These are phyloP conservation scores for Thymelicus acteon DNA, from an alignment of 2,888 invertebrate species.

Conservation along the genomic window DNA sequence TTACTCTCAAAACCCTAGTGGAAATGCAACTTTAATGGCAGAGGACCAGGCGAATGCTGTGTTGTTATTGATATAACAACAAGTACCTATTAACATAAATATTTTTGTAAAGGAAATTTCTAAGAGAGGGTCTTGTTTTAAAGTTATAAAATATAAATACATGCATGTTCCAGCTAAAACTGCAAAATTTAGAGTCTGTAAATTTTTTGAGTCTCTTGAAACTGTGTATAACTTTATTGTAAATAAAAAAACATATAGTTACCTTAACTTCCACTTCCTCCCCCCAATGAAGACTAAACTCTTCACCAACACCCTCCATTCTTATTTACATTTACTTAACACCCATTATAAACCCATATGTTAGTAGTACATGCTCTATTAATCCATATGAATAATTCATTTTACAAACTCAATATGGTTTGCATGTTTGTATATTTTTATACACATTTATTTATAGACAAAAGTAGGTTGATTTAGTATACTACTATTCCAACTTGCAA, in stretches of 20 bases:
- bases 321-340: conserved; percentile 41
- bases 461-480: background rate
- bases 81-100: too few species aligned
- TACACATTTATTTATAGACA: background rate
- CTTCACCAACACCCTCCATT: conserved; percentile 68
- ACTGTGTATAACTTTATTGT: too few species aligned
- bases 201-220: too few species aligned
- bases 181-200: too few species aligned
- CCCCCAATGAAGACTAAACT: conserved; percentile 80
- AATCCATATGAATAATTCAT: conserved; percentile 15
- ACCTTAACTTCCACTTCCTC: conserved; percentile 76
- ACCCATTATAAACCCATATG: conserved; percentile 4
- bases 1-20: too few species aligned
- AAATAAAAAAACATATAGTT: conserved; percentile 32
- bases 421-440: background rate
- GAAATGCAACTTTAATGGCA: too few species aligned
- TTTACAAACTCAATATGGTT: background rate
- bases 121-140: too few species aligned
- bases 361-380: background rate
- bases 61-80: too few species aligned
- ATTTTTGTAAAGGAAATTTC: too few species aligned
- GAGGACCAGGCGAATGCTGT: too few species aligned
- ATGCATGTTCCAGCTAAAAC: too few species aligned
- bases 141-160: too few species aligned
- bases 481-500: background rate